Conservation (phyloP, 2,797 vertebrate genomes). For the Amphiprion clarkii region DNA sequence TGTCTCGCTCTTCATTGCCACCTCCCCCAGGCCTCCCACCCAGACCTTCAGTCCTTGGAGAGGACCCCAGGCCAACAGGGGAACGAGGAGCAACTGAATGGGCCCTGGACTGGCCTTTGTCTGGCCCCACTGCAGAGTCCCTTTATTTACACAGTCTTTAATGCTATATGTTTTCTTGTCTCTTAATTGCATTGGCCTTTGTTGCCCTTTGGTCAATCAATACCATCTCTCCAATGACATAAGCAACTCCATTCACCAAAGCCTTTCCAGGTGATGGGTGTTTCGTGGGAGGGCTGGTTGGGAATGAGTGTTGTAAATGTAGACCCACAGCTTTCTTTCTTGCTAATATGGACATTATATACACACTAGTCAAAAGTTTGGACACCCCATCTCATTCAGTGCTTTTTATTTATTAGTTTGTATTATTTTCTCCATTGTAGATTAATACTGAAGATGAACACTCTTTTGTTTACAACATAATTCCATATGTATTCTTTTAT, state of each 20-base stretch:
- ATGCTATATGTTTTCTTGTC: slow-evolving; percentile 86
- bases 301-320: slow-evolving; percentile 55
- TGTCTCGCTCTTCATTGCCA: slow-evolving; percentile 51
- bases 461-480: too few relatives aligned
- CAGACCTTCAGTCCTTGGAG: slow-evolving; percentile 79
- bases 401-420: too few relatives aligned
- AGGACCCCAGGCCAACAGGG: slow-evolving; percentile 81
- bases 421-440: too few relatives aligned
- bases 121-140: slow-evolving; percentile 74
- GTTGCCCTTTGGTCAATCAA: slow-evolving; percentile 83
- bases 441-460: too few relatives aligned
- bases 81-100: slow-evolving; percentile 84
- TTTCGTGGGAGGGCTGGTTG: slow-evolving; percentile 68
- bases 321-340: slow-evolving; percentile 5
- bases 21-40: slow-evolving; percentile 81
- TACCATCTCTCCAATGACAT: slow-evolving; percentile 81
- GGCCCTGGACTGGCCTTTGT: slow-evolving; percentile 83
- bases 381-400: too few relatives aligned
- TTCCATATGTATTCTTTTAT: too few relatives aligned
- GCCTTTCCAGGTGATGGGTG: slow-evolving; percentile 77
- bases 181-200: slow-evolving; percentile 88
- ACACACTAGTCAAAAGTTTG: too few relatives aligned
- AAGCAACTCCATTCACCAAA: slow-evolving; percentile 76
- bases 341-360: neutral
- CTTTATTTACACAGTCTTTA: slow-evolving; percentile 89